Conservation (phyloP, 2,113 vertebrate genomes). For the Phycodurus eques region DNA sequence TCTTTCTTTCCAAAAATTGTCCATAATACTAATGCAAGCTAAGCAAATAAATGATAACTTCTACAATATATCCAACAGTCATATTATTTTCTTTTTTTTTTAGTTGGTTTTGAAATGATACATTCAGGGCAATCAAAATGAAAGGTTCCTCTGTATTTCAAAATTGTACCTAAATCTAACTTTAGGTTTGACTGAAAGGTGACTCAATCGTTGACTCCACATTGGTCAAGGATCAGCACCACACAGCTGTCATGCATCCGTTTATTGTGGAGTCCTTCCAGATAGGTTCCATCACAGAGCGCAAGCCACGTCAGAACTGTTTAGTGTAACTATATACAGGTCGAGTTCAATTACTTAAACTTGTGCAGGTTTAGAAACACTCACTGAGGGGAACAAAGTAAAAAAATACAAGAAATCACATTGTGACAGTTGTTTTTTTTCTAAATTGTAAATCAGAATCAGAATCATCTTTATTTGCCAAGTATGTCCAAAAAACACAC, state of each 20-base stretch:
- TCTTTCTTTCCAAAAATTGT: no score
- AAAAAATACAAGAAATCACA: not conserved
- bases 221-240: conserved; percentile 18
- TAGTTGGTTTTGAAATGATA: not conserved
- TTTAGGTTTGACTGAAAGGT: conserved; percentile 13
- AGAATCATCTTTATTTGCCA: no score
- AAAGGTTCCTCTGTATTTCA: not conserved
- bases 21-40: no score
- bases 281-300: conserved; percentile 45
- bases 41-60: no score
- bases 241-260: conserved; percentile 27
- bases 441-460: no score
- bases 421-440: not conserved
- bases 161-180: not conserved
- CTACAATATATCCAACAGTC: no score
- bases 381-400: not conserved
- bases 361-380: conserved; percentile 5
- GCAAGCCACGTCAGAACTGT: conserved; percentile 21
- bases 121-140: not conserved
- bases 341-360: conserved; percentile 20
- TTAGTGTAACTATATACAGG: conserved; percentile 38
- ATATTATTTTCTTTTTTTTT: no score
- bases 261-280: conserved; percentile 47
- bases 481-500: no score
- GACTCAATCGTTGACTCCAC: conserved; percentile 19